These are phyloP conservation scores for Syrmaticus mikado DNA, from an alignment of 2,113 vertebrate genomes.

Conservation along the genomic window DNA sequence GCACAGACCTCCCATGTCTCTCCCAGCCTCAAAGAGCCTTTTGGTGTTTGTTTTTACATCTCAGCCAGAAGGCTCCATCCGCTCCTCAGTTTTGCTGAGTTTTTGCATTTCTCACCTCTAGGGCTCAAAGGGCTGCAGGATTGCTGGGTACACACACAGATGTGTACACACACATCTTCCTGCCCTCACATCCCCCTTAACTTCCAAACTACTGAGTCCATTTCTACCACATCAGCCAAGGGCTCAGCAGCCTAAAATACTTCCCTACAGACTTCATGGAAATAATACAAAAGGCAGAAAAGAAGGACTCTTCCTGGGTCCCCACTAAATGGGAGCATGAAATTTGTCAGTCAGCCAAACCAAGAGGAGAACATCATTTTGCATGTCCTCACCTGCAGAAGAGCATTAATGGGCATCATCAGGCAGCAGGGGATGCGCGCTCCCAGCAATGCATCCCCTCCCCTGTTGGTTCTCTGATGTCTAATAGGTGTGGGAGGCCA, in stretches of 20 bases:
- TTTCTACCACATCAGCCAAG: background rate
- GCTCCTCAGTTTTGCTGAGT: background rate
- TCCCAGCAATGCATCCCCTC: background rate
- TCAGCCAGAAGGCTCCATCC: background rate
- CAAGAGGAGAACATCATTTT: background rate
- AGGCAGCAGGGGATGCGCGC: background rate
- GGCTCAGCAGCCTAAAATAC: background rate
- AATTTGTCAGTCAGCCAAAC: background rate
- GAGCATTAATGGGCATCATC: background rate
- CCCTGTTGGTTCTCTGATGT: background rate
- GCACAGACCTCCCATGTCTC: background rate
- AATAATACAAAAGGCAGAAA: background rate
- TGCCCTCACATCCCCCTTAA: background rate
- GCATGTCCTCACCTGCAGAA: background rate
- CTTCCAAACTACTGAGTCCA: background rate
- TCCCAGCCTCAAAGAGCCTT: background rate
- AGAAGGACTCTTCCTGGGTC: background rate
- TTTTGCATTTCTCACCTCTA: background rate
- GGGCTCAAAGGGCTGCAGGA: accelerated
- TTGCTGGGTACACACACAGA: background rate
- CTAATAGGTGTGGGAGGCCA: background rate
- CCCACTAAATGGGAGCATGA: background rate
- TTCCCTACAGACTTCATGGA: background rate
- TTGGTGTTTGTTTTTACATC: background rate
- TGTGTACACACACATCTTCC: background rate